Percentiles rank a stretch among this genome's conserved stretches.
These are phyloP conservation scores for Microcaecilia unicolor DNA, from an alignment of 2,797 vertebrate genomes.

Conservation along the genomic window DNA sequence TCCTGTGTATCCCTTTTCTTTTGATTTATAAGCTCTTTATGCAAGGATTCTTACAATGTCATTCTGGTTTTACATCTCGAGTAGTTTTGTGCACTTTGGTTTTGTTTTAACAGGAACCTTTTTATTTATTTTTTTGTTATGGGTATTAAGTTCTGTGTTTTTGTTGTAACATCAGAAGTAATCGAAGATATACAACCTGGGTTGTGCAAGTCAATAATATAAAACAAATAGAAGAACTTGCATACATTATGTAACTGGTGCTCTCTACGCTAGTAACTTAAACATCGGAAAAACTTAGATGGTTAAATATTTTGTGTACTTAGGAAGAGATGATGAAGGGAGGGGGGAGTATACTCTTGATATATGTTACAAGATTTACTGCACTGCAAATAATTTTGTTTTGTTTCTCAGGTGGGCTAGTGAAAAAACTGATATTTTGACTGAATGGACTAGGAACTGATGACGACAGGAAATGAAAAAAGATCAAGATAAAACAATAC, in stretches of 20 bases:
- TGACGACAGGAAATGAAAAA: conserved; percentile 10
- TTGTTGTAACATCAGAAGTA: too few species aligned
- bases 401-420: conserved; percentile 44
- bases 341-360: too few species aligned
- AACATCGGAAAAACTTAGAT: too few species aligned
- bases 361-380: neutral
- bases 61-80: too few species aligned
- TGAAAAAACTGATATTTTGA: conserved; percentile 59
- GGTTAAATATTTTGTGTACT: neutral
- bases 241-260: neutral
- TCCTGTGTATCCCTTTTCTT: too few species aligned
- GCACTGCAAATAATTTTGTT: conserved; percentile 1
- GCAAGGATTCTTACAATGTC: too few species aligned
- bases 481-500: conserved; percentile 7
- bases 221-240: neutral
- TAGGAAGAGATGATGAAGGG: neutral
- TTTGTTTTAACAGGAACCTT: too few species aligned
- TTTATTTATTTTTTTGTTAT: too few species aligned
- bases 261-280: neutral
- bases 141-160: too few species aligned
- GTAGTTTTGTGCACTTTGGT: too few species aligned
- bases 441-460: conserved; percentile 30
- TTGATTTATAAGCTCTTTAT: too few species aligned
- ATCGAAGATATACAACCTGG: too few species aligned
- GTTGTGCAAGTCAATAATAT: neutral